phyloP scores from a whole-genome alignment of 1,140 invertebrate genomes.

The Drosophila kurseongensis region DNA sequence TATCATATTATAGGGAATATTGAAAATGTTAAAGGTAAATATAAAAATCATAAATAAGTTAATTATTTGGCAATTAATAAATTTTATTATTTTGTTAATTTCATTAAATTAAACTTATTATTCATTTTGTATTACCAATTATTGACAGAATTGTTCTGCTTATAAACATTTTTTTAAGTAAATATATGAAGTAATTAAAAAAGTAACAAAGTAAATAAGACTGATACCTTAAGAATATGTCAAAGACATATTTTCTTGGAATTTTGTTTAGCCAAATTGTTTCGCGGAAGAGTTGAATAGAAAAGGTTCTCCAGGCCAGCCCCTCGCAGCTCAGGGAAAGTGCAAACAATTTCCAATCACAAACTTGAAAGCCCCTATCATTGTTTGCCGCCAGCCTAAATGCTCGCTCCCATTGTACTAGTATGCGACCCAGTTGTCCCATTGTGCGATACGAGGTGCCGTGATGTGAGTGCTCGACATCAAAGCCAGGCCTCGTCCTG shows the following conservation, averaged over 20 bases:
- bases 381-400: constrained; percentile 30
- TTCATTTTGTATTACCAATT: too few species aligned
- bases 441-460: constrained; percentile 41
- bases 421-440: constrained; percentile 41
- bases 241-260: neutral
- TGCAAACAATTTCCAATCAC: constrained; percentile 50
- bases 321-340: neutral
- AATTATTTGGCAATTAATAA: too few species aligned
- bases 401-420: constrained; percentile 21
- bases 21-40: neutral
- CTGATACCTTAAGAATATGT: neutral
- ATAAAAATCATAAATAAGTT: too few species aligned
- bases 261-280: neutral
- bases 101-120: too few species aligned
- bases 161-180: too few species aligned
- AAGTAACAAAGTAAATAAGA: neutral
- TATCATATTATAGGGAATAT: too few species aligned
- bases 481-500: constrained; percentile 51
- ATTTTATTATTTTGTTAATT: too few species aligned
- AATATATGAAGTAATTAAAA: too few species aligned
- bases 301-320: neutral
- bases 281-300: constrained; percentile 14
- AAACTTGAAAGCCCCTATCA: constrained; percentile 46
- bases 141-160: too few species aligned
- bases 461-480: constrained; percentile 55